phyloP scores from a whole-genome alignment of 2,113 vertebrate genomes.

The Eurypyga helias region DNA sequence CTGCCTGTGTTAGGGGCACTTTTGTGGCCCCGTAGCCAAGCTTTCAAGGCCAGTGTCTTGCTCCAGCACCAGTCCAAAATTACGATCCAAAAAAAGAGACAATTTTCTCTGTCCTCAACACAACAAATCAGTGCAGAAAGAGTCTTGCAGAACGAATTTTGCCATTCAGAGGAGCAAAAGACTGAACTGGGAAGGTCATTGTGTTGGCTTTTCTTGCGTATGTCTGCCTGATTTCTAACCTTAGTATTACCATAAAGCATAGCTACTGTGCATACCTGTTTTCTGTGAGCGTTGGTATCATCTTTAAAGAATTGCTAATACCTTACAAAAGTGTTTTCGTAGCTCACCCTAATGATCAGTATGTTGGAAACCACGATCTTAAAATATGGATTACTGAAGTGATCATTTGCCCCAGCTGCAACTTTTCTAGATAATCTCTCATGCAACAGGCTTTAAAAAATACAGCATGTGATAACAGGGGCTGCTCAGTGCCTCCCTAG shows the following conservation, averaged over 20 bases:
- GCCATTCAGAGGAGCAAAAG: neutral
- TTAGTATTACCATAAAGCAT: neutral
- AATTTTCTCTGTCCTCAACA: neutral
- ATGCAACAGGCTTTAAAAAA: conserved; percentile 42
- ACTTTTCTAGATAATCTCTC: conserved; percentile 24
- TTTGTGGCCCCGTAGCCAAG: neutral
- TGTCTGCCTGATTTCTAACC: neutral
- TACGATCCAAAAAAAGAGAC: neutral
- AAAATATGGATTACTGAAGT: conserved; percentile 11
- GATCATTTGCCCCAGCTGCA: conserved; percentile 14
- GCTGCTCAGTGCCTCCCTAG: conserved; percentile 37
- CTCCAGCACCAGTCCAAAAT: neutral
- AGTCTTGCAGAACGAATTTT: neutral
- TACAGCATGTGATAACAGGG: conserved; percentile 15
- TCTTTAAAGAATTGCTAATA: neutral
- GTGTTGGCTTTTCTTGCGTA: neutral
- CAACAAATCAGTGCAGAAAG: neutral
- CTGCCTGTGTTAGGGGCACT: neutral
- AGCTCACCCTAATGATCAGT: neutral
- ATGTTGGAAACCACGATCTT: neutral
- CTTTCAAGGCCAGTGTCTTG: neutral
- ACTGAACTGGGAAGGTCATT: neutral
- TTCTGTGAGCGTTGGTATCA: neutral
- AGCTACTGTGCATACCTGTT: neutral
- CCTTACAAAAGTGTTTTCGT: neutral